phyloP scores from a whole-genome alignment of 2,888 invertebrate genomes.

The Ormyrus labotus region DNA sequence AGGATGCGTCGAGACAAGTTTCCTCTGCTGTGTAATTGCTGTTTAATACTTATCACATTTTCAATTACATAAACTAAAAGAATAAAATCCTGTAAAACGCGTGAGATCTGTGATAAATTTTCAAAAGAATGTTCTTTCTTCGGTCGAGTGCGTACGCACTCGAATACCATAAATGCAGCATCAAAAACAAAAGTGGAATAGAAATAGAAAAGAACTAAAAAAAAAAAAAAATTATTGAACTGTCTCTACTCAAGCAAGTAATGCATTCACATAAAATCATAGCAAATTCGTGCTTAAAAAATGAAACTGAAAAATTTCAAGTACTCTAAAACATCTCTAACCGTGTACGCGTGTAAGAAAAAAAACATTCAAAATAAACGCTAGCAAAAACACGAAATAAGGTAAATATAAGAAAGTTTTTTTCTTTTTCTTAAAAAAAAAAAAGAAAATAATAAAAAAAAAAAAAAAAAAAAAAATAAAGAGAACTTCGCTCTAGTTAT shows the following conservation, averaged over 20 bases:
- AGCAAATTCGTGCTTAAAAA: background rate
- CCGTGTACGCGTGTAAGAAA: too few species aligned
- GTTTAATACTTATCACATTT: slow-evolving; percentile 43
- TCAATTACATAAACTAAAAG: slow-evolving; percentile 27
- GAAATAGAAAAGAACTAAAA: too few species aligned
- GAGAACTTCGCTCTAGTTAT: background rate
- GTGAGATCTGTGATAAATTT: slow-evolving; percentile 2
- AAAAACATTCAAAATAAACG: too few species aligned
- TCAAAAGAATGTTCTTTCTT: too few species aligned
- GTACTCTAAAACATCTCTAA: too few species aligned
- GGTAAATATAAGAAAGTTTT: too few species aligned
- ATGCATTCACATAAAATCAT: background rate
- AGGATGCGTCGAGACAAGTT: slow-evolving; percentile 45
- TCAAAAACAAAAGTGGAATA: too few species aligned
- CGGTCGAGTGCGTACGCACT: too few species aligned
- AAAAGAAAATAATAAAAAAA: background rate
- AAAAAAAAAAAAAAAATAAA: background rate
- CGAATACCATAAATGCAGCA: too few species aligned
- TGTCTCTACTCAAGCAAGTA: background rate
- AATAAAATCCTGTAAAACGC: slow-evolving; percentile 21
- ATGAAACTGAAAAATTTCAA: too few species aligned
- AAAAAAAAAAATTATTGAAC: slow-evolving; percentile 11
- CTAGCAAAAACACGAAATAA: too few species aligned
- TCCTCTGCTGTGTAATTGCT: slow-evolving; percentile 6
- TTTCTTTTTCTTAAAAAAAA: background rate